These are phyloP conservation scores for Tromatobia lineatoria DNA, from an alignment of 2,888 invertebrate genomes.

Conservation along the genomic window DNA sequence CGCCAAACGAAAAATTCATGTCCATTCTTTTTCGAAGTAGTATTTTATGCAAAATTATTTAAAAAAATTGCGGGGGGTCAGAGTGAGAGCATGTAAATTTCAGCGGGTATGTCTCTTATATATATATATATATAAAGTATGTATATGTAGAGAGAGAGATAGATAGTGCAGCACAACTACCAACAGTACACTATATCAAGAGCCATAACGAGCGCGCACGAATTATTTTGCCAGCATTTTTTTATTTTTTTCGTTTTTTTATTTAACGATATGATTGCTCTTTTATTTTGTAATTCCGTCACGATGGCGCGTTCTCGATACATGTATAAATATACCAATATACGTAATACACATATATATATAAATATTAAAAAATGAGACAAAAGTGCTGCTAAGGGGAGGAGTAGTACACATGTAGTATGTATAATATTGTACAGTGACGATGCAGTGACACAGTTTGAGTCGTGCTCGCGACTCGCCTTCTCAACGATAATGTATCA, in stretches of 20 bases:
- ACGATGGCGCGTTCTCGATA: conserved; percentile 64
- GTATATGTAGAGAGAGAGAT: conserved; percentile 66
- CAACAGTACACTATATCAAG: conserved; percentile 68
- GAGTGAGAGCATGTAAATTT: too few species aligned
- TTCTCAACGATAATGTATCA: conserved; percentile 58
- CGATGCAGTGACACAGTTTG: conserved; percentile 61
- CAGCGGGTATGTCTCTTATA: background rate
- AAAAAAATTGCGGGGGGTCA: too few species aligned
- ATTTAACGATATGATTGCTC: conserved; percentile 8
- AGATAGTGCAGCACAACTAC: conserved; percentile 70
- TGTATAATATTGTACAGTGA: conserved; percentile 58
- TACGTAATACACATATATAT: conserved; percentile 61
- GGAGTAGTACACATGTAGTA: conserved; percentile 44
- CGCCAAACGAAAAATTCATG: too few species aligned
- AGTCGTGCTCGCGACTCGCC: conserved; percentile 57
- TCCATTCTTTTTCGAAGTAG: too few species aligned
- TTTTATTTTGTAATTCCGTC: conserved; percentile 43
- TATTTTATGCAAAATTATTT: too few species aligned
- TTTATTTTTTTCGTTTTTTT: conserved; percentile 1
- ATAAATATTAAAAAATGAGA: conserved; percentile 51
- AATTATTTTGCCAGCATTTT: conserved; percentile 7
- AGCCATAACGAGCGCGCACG: conserved; percentile 68
- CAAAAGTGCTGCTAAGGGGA: conserved; percentile 61
- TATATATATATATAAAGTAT: conserved; percentile 69
- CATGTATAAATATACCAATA: conserved; percentile 65